phyloP scores from a whole-genome alignment of 2,888 invertebrate genomes.

The Campaea margaritaria region DNA sequence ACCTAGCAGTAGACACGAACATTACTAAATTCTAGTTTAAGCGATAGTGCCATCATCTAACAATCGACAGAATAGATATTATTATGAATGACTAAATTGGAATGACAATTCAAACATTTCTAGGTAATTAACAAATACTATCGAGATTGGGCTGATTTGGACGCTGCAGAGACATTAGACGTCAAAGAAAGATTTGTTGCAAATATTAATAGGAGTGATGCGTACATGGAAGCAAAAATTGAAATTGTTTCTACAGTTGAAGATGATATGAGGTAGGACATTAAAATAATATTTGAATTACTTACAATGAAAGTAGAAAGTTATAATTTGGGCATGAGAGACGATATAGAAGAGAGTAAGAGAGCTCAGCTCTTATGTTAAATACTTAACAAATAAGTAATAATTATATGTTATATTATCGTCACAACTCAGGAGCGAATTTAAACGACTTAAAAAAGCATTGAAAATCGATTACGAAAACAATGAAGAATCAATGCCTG shows the following conservation, averaged over 20 bases:
- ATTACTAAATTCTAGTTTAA: too few species aligned
- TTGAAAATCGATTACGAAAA: conserved; percentile 62
- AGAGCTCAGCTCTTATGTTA: too few species aligned
- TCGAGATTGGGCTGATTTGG: conserved; percentile 59
- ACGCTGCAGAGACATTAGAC: conserved; percentile 48
- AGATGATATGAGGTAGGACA: conserved; percentile 60
- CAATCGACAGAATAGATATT: too few species aligned
- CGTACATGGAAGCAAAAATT: conserved; percentile 55
- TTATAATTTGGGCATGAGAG: background rate
- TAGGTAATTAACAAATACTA: conserved; percentile 59
- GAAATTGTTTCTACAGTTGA: conserved; percentile 55
- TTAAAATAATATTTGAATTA: conserved; percentile 16
- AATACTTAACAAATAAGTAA: too few species aligned
- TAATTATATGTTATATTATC: too few species aligned
- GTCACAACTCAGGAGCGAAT: conserved; percentile 52
- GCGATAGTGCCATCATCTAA: too few species aligned
- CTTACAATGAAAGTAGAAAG: too few species aligned
- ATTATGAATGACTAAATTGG: too few species aligned
- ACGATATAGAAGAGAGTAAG: too few species aligned
- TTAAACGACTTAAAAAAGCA: conserved; percentile 57
- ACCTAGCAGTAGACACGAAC: too few species aligned
- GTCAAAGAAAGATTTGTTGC: conserved; percentile 59
- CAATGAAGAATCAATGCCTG: conserved; percentile 61
- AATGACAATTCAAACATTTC: conserved; percentile 8
- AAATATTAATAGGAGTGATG: conserved; percentile 50